Percentiles rank a stretch among this genome's conserved stretches.
Evolutionary conservation across 1,140 invertebrate genomes (phyloP).

Genomic region (Bicyclus anynana): DNA sequence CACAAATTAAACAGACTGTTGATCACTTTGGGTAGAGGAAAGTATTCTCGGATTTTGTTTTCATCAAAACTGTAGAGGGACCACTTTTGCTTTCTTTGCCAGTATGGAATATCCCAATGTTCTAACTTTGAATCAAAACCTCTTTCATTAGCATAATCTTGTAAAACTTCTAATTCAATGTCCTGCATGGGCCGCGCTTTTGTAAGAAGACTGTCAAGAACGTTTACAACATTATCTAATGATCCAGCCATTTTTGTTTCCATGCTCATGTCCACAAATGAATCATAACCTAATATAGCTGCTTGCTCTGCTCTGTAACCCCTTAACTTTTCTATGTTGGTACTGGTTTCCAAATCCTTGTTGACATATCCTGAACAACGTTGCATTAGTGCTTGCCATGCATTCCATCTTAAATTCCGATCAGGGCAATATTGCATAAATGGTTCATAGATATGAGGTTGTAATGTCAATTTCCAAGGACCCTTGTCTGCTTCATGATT

Average conservation of each 20-base stretch:
- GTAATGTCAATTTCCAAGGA: conserved; percentile 88
- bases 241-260: conserved; percentile 95
- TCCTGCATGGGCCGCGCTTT: conserved; percentile 85
- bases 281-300: conserved; percentile 86
- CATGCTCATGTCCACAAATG: conserved; percentile 92
- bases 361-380: conserved; percentile 83
- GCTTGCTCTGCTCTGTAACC: conserved; percentile 83
- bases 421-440: conserved; percentile 92
- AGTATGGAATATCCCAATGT: conserved; percentile 93
- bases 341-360: conserved; percentile 83
- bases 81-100: conserved; percentile 85
- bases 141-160: conserved; percentile 85
- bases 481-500: conserved; percentile 82
- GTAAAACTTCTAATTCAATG: conserved; percentile 84
- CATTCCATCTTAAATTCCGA: conserved; percentile 85
- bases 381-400: conserved; percentile 87
- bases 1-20: conserved; percentile 86
- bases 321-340: conserved; percentile 88
- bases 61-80: conserved; percentile 84
- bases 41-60: conserved; percentile 86
- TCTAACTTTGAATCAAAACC: conserved; percentile 85
- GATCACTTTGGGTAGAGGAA: conserved; percentile 88
- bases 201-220: conserved; percentile 83
- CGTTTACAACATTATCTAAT: conserved; percentile 86
- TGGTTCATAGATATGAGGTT: conserved; percentile 82